Conservation (phyloP, 2,797 vertebrate genomes). For the Aphelocoma californica region DNA sequence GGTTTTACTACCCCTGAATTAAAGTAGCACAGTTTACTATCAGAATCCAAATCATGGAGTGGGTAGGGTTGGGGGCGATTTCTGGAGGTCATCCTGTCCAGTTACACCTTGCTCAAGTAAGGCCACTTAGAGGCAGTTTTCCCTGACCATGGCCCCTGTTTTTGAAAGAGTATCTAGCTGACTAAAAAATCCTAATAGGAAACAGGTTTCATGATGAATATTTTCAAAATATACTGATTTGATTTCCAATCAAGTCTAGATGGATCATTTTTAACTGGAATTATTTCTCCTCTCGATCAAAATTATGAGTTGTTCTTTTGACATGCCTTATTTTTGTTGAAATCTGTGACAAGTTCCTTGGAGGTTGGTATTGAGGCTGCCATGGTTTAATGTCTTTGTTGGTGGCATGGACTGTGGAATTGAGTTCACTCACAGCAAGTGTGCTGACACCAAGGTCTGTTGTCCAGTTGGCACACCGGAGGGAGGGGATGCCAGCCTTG, state of each 20-base stretch:
- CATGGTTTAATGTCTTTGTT: neutral
- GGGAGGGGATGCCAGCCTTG: no score
- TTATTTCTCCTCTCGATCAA: neutral
- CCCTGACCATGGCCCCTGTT: neutral
- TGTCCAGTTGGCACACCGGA: neutral
- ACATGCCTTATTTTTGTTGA: neutral
- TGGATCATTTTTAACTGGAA: neutral
- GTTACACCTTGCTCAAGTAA: neutral
- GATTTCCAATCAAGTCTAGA: neutral
- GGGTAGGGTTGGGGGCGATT: neutral
- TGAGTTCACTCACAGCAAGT: no score
- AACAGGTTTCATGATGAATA: neutral
- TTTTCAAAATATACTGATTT: neutral
- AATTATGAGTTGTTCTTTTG: neutral
- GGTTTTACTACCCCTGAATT: neutral
- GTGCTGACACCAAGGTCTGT: neutral
- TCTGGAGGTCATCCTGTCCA: neutral
- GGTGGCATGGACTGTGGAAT: rapidly evolving
- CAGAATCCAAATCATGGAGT: neutral
- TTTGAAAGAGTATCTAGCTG: neutral
- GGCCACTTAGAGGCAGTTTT: rapidly evolving
- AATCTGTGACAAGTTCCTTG: neutral
- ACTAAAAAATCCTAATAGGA: neutral
- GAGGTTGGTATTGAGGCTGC: rapidly evolving
- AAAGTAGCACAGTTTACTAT: neutral